Evolutionary conservation across 1,140 invertebrate species (phyloP).

Genomic region (Drosophila kohkoa): DNA sequence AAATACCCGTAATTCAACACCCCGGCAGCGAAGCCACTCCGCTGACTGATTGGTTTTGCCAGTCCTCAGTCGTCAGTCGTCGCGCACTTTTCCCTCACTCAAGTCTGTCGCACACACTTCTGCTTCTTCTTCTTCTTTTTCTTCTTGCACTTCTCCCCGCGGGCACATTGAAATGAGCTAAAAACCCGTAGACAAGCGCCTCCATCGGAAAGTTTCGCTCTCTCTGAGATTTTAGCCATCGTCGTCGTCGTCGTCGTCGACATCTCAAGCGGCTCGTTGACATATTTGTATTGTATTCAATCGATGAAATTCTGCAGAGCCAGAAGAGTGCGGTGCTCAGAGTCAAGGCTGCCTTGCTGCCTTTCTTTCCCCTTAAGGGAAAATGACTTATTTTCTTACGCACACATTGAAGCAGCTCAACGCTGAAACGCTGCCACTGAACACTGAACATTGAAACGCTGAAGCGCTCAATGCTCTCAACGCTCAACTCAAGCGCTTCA

Average conservation of each 20-base stretch:
- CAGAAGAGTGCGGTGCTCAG: constrained; percentile 2
- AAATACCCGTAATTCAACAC: constrained; percentile 83
- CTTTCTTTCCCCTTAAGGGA: constrained; percentile 67
- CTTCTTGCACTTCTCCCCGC: constrained; percentile 20
- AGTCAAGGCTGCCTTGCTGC: constrained; percentile 23
- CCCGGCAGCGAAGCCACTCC: constrained; percentile 70
- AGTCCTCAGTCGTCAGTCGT: background rate
- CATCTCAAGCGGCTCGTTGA: constrained; percentile 83
- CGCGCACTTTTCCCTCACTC: background rate
- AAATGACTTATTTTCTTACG: constrained; percentile 83
- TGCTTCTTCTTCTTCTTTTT: too few species aligned
- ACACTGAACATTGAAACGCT: too few species aligned
- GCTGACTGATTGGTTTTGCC: constrained; percentile 79
- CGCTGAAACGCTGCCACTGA: too few species aligned
- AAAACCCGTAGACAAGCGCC: constrained; percentile 41
- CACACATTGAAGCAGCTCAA: constrained; percentile 72
- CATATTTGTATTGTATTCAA: constrained; percentile 83
- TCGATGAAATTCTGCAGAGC: constrained; percentile 77
- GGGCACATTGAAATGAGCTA: constrained; percentile 79
- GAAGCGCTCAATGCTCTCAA: constrained; percentile 24
- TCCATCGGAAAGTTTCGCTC: constrained; percentile 42
- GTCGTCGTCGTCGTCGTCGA: constrained; percentile 50
- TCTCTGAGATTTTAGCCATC: constrained; percentile 65
- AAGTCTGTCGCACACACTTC: too few species aligned
- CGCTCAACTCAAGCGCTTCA: constrained; percentile 35